A percentile compares a stretch with the other conserved stretches of the same genome.
Conservation (phyloP, 2,888 invertebrate species). For the Drosophila monieri region DNA sequence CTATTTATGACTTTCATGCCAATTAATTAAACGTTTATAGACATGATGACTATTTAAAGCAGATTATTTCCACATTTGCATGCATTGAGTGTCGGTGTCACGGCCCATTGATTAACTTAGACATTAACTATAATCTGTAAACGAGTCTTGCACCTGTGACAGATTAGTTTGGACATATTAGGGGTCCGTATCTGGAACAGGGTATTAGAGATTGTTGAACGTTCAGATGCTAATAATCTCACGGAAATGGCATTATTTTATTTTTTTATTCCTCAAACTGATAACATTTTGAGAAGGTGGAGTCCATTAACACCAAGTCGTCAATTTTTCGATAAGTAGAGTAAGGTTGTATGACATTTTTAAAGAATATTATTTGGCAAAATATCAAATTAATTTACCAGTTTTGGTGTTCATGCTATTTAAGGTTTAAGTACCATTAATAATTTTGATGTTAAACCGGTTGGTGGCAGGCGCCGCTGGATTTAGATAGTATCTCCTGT, state of each 20-base stretch:
- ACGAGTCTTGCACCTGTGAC: slow-evolving; percentile 27
- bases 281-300: no score
- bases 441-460: slow-evolving; percentile 29
- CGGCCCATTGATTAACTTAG: slow-evolving; percentile 6
- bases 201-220: slow-evolving; percentile 21
- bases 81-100: slow-evolving; percentile 15
- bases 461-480: slow-evolving; percentile 32
- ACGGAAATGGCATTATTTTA: slow-evolving; percentile 8
- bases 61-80: slow-evolving; percentile 31
- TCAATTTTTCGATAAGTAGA: slow-evolving; percentile 9
- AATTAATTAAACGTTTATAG: slow-evolving; percentile 23
- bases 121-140: slow-evolving; percentile 7
- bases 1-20: slow-evolving; percentile 22
- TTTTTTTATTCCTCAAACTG: not conserved
- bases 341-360: slow-evolving; percentile 17
- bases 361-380: slow-evolving; percentile 8
- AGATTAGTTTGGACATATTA: slow-evolving; percentile 21
- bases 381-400: slow-evolving; percentile 16
- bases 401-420: slow-evolving; percentile 5
- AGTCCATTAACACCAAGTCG: slow-evolving; percentile 10
- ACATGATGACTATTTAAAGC: slow-evolving; percentile 1
- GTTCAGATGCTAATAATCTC: slow-evolving; percentile 2
- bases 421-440: slow-evolving; percentile 24
- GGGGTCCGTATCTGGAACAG: slow-evolving; percentile 14
- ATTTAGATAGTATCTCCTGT: slow-evolving; percentile 28